A percentile compares a stretch with the other conserved stretches of the same genome.
Conservation (phyloP, 2,113 vertebrate species). For the Zootoca vivipara region DNA sequence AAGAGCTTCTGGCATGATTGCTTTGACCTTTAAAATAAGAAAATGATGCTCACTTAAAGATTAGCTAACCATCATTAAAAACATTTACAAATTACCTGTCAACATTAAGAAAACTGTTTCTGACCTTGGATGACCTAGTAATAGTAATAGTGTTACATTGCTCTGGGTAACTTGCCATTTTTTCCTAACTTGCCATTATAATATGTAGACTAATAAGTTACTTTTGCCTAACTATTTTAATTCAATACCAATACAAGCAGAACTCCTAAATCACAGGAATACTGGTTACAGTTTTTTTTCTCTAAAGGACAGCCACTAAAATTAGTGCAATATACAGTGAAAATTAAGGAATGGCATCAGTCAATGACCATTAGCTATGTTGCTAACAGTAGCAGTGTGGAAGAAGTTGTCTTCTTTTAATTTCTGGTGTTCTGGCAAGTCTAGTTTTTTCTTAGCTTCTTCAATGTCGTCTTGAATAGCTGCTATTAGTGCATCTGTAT, state of each 20-base stretch:
- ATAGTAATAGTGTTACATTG: neutral
- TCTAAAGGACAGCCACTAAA: neutral
- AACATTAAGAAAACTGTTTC: neutral
- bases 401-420: conserved; percentile 91
- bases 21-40: neutral
- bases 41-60: neutral
- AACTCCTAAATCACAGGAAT: neutral
- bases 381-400: conserved; percentile 67
- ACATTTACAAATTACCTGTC: neutral
- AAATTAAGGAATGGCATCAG: conserved; percentile 26
- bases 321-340: conserved; percentile 21
- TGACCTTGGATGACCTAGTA: neutral
- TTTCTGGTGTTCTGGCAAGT: conserved; percentile 88
- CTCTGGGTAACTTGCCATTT: neutral
- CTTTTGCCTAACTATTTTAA: conserved; percentile 29
- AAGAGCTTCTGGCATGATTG: neutral
- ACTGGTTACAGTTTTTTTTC: neutral
- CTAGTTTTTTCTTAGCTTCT: conserved; percentile 86
- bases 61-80: neutral
- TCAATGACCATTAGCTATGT: conserved; percentile 85
- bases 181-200: conserved; percentile 6
- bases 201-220: neutral
- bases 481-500: conserved; percentile 88
- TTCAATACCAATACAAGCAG: neutral
- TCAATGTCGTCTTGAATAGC: conserved; percentile 93